A percentile compares a stretch with the other conserved stretches of the same genome.
Evolutionary conservation across 2,797 vertebrate species (phyloP).

Genomic region (Characodon lateralis): DNA sequence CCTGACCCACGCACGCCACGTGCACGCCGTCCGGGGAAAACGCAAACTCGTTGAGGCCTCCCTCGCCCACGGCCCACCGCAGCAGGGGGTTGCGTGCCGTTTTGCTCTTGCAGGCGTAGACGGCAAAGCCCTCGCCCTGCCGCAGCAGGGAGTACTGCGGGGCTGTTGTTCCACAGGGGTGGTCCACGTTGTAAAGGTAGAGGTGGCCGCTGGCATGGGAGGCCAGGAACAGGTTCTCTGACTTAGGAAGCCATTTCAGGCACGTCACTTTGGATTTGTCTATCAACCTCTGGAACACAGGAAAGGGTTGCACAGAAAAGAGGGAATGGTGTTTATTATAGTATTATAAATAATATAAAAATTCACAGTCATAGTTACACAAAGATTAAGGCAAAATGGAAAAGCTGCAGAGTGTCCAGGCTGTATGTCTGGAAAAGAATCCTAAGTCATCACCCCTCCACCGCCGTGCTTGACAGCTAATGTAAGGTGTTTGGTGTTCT

Average conservation of each 20-base stretch:
- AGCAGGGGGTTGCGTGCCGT: conserved; percentile 88
- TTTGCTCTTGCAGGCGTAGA: conserved; percentile 91
- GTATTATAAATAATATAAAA: background rate
- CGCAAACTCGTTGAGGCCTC: conserved; percentile 90
- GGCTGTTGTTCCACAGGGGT: conserved; percentile 81
- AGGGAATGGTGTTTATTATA: background rate
- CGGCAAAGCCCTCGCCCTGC: conserved; percentile 89
- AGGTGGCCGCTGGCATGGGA: conserved; percentile 92
- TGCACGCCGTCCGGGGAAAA: conserved; percentile 91
- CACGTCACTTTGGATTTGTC: conserved; percentile 93
- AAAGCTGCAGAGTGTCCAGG: too few relatives aligned
- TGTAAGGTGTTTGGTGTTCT: too few relatives aligned
- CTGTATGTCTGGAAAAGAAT: too few relatives aligned
- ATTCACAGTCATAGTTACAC: background rate
- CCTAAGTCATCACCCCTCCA: too few relatives aligned
- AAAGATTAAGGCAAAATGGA: background rate
- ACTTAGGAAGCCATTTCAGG: conserved; percentile 91
- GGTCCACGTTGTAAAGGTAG: conserved; percentile 91
- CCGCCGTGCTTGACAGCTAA: too few relatives aligned
- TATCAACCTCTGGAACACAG: conserved; percentile 84
- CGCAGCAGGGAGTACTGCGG: conserved; percentile 90
- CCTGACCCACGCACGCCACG: conserved; percentile 92
- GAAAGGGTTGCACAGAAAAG: background rate
- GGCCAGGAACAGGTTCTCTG: conserved; percentile 89
- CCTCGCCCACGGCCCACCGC: conserved; percentile 91